phyloP scores from a whole-genome alignment of 2,797 vertebrate species.

The Graptemys geographica region DNA sequence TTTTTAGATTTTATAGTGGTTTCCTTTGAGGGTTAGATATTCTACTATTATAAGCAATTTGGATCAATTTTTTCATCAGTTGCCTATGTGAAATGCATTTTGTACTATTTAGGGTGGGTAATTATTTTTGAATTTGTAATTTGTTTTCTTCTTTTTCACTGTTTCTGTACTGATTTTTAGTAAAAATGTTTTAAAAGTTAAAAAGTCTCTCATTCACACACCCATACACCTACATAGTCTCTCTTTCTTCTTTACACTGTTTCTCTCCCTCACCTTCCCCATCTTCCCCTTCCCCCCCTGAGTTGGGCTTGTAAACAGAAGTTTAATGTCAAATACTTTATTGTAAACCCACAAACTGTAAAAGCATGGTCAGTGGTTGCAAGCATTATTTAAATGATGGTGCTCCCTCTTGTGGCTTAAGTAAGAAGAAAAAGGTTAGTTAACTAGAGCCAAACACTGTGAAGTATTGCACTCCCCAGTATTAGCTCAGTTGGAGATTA shows the following conservation, averaged over 20 bases:
- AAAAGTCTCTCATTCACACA: neutral
- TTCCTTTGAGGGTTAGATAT: neutral
- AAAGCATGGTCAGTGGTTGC: neutral
- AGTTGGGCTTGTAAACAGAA: neutral
- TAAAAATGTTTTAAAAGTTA: neutral
- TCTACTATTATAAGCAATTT: neutral
- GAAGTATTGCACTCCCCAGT: neutral
- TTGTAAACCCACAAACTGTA: rapidly evolving
- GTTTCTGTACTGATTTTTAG: neutral
- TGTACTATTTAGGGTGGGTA: neutral
- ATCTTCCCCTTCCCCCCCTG: too few species aligned
- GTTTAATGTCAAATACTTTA: neutral
- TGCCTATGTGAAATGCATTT: neutral
- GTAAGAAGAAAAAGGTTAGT: neutral
- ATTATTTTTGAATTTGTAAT: neutral
- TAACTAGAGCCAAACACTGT: rapidly evolving
- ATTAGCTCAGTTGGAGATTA: neutral
- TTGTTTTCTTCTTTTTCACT: neutral
- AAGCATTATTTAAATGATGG: slow-evolving; percentile 32
- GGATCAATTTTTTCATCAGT: neutral
- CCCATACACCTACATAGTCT: too few species aligned
- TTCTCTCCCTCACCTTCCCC: too few species aligned
- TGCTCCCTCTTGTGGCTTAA: slow-evolving; percentile 73
- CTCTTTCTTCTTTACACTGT: too few species aligned
- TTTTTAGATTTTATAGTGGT: neutral